Conservation (phyloP, 2,888 invertebrate genomes). For the Parnassius glacialis region DNA sequence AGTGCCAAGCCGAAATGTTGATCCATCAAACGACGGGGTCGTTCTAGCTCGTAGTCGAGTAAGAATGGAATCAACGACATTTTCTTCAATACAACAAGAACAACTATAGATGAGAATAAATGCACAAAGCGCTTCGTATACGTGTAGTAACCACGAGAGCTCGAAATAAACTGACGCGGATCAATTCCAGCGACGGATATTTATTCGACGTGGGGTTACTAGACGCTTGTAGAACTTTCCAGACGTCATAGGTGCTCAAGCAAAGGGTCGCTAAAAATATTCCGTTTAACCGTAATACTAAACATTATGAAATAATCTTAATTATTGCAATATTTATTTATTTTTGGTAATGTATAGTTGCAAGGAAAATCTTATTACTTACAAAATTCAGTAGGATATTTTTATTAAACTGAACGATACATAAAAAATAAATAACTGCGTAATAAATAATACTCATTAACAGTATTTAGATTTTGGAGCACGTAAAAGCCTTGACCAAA, state of each 20-base stretch:
- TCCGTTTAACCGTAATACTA: too few species aligned
- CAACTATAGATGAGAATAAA: too few species aligned
- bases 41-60: slow-evolving; percentile 58
- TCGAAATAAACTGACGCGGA: slow-evolving; percentile 47
- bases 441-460: too few species aligned
- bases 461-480: too few species aligned
- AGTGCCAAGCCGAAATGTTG: slow-evolving; percentile 79
- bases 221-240: slow-evolving; percentile 53
- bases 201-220: slow-evolving; percentile 46
- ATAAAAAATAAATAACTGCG: too few species aligned
- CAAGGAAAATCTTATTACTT: too few species aligned
- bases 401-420: too few species aligned
- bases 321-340: too few species aligned
- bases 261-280: slow-evolving; percentile 34
- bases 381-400: too few species aligned
- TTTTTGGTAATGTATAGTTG: too few species aligned
- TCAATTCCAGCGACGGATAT: slow-evolving; percentile 41
- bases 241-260: slow-evolving; percentile 42
- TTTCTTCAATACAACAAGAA: slow-evolving; percentile 30
- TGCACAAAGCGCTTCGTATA: slow-evolving; percentile 23
- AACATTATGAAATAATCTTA: too few species aligned
- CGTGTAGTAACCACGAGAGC: slow-evolving; percentile 30
- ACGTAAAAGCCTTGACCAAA: too few species aligned
- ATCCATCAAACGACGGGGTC: slow-evolving; percentile 71
- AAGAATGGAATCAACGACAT: slow-evolving; percentile 78